Evolutionary conservation across 1,140 invertebrate genomes (phyloP), one percentile per base, ranked within the genome.

Genomic region (Drosophila rhopaloa): DNA sequence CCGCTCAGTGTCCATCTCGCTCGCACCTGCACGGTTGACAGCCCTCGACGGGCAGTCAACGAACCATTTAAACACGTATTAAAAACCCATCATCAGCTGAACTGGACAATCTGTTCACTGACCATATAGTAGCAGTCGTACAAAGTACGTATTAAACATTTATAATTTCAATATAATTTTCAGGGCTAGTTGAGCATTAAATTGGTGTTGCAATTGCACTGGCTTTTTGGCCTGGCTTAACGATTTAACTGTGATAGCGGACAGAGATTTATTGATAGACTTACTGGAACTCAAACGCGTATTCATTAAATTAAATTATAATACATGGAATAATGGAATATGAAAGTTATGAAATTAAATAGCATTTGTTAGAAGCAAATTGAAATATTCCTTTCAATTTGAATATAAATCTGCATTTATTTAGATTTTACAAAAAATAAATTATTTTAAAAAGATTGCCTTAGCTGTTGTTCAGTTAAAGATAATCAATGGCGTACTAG

Each of bases 51-150:
- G 35, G 16, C 35, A 50, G 41, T 57, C 44, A 84, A 67, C 72
- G 65, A 76, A 74, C 44, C 81, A 68, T 77, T 85, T 73, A 81
- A 76, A 68, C 57, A 77, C 40, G 57, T 50, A 67, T 63, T 76
- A 79, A 59, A 56, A 74, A 57, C 37, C 40, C 67, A 74, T 66
- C 41, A 58, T 48, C 55, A 41, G 50, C 38, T 55, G 27, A 16
- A n/a, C 14, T 37, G 40, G 13, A 14, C n/a, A 68, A 48, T 58
- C 74, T 74, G 37, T 40, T 37, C 41, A 66, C 60, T 65, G 57
- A 54, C 35, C 50, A 59, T 43, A 61, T 43, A 48, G 32, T 44
- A 16, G 48, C 29, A 32, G 19, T 50, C n/a, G 47, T 48, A 37
- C n/a, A 53, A 35, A 72, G 48, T 61, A 61, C 24, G 35, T 41